Base-by-base conservation (phyloP, 2,888 invertebrate genomes). In the Digitonthophagus gazella region DNA sequence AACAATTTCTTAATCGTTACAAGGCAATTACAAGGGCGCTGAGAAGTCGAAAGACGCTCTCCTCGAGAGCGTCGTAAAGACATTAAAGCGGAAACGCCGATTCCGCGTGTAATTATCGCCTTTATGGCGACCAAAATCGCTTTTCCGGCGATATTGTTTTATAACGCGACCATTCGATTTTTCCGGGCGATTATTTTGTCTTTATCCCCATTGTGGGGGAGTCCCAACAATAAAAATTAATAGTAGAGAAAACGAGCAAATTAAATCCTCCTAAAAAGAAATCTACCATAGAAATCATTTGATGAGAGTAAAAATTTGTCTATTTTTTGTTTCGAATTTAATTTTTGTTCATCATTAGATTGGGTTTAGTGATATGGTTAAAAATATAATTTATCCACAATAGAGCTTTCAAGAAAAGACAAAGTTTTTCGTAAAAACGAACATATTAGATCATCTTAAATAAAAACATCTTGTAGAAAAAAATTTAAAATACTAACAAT, bases 181-280 rank as follows among this genome's bases (percentile, higher is more conserved):
- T 61, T 61, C 61, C 61, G 61, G 61, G 18, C 19, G n/a, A 61
- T 61, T 61, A 61, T 61, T 61, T 61, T 19, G 16, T 61, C 61
- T 20, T 61, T 61, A 61, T 18, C 19, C 61, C 18, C 61, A 19
- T 61, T 19, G 1, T 19, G n/a, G n/a, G 19, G 11, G n/a, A 14
- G 18, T n/a, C n/a, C 61, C n/a, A 19, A 61, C 77, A 75, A 78
- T 81, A 81, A 81, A 81, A 80, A 80, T 80, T 81, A 81, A 81
- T 79, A 77, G 79, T 75, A 75, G 71, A 75, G 72, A 75, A 74
- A 79, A 77, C 76, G 75, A 75, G 74, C 74, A 74, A 78, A 81
- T 81, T 81, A 81, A 78, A 77, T 76, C 72, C n/a, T n/a, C n/a
- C n/a, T n/a, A n/a, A n/a, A n/a, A n/a, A n/a, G n/a, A n/a, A n/a